A percentile compares a stretch with the other conserved stretches of the same genome.
These are phyloP conservation scores for Nestor notabilis DNA, from an alignment of 2,113 vertebrate species.

Conservation along the genomic window DNA sequence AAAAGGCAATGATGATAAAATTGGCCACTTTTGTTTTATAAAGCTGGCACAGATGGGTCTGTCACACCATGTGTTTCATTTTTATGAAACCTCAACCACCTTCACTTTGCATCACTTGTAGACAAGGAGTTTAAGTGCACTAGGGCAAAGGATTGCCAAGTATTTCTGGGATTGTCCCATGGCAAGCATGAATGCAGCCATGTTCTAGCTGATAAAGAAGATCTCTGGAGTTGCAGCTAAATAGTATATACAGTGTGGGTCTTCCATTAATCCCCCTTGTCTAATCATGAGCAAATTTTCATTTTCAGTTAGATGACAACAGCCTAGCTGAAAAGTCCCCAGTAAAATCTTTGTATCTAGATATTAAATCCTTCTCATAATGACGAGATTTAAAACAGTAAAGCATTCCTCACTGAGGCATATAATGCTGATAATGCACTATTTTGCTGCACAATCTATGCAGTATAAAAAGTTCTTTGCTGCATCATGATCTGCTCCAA, in stretches of 20 bases:
- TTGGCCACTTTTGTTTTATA: slow-evolving; percentile 57
- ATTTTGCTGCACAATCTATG: slow-evolving; percentile 9
- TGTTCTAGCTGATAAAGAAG: not conserved
- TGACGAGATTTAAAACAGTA: not conserved
- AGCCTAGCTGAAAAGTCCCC: not conserved
- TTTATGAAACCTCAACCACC: slow-evolving; percentile 54
- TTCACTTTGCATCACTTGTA: slow-evolving; percentile 54
- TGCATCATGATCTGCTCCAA: slow-evolving; percentile 2
- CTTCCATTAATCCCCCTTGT: slow-evolving; percentile 7
- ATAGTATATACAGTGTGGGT: not conserved
- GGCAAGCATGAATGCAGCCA: not conserved
- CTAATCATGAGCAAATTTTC: slow-evolving; percentile 35
- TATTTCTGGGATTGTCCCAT: slow-evolving; percentile 21
- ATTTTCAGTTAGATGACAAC: slow-evolving; percentile 32
- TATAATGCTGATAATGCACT: slow-evolving; percentile 15
- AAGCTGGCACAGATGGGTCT: slow-evolving; percentile 68
- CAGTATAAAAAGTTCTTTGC: slow-evolving; percentile 34
- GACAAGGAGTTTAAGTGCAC: not conserved
- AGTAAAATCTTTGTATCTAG: not conserved
- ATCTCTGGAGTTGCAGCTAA: not conserved
- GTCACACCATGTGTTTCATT: slow-evolving; percentile 46
- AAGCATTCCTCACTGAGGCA: not conserved
- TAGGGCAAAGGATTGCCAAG: slow-evolving; percentile 17
- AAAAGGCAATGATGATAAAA: slow-evolving; percentile 61
- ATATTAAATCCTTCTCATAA: not conserved